Base-by-base conservation (phyloP, 2,888 invertebrate genomes). In the Xestia xanthographa region DNA sequence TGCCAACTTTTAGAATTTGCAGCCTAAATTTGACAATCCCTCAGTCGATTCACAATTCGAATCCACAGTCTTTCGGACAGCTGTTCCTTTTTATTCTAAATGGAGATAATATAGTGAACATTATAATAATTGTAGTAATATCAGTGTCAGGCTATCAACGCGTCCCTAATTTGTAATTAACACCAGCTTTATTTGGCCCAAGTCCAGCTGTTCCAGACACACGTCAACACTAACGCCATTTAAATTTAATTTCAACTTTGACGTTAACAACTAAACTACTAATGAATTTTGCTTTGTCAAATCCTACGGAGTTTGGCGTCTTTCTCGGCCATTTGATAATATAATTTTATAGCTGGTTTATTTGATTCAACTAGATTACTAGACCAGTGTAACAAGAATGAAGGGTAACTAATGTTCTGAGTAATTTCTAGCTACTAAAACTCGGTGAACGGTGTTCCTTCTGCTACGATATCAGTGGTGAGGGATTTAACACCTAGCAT, bases 121-220 rank as follows among this genome's bases (percentile, higher is more conserved):
- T 72, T 77, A 65, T 77, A 75, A 82, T 87, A 78, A 77, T 76
- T 69, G 73, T 69, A 62, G 26, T 62, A 71, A 77, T 82, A 88
- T 80, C 77, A 83, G 65, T 78, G 86, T 78, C 83, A 67, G 63
- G 80, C 83, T 87, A 79, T 87, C 88, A 83, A 56, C 87, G 68
- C 74, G 62, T 66, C 48, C 29, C 79, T 88, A 84, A 83, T 84
- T 79, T 67, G 70, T 75, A 79, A 83, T 86, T 85, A 82, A 78
- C 70, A 69, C 66, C 65, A 29, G 72, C 69, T 72, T 82, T 69
- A 79, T 72, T 83, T 88, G 89, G 88, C 89, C 29, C 48, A 48
- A 65, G 22, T 83, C 88, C 87, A 87, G 77, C 66, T 71, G 58
- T 75, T 78, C 75, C 62, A 72, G 75, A 69, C 60, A 79, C 70